Conservation (phyloP, 2,888 invertebrate genomes). For the Tipula vernalis region DNA sequence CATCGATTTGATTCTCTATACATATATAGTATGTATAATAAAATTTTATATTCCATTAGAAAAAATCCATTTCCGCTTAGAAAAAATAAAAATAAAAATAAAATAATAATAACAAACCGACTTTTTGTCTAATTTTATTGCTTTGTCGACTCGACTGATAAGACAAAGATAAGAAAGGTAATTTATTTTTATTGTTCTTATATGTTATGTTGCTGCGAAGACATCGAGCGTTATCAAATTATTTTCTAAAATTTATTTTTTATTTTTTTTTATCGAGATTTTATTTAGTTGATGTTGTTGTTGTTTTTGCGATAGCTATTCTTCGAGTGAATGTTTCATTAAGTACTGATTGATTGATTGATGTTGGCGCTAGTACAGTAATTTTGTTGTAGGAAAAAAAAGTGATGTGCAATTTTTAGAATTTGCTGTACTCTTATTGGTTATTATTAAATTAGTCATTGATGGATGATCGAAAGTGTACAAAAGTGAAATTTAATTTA, state of each 20-base stretch:
- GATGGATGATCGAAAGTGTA: not conserved
- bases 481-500: not conserved
- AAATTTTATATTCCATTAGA: not conserved
- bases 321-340: not conserved
- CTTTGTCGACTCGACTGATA: not conserved
- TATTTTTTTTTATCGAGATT: not conserved
- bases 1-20: not conserved
- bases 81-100: not conserved
- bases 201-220: not conserved
- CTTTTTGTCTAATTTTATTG: not conserved
- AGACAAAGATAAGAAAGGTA: not conserved
- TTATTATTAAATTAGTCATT: not conserved
- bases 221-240: not conserved
- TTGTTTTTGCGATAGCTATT: not conserved
- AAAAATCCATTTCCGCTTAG: not conserved
- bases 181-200: not conserved
- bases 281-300: not conserved
- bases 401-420: not conserved
- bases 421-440: not conserved
- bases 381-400: not conserved
- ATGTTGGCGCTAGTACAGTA: not conserved
- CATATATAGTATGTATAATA: not conserved
- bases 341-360: not conserved
- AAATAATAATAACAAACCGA: not conserved
- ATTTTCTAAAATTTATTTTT: not conserved